These are phyloP conservation scores for Alaudala cheleensis DNA, from an alignment of 2,113 vertebrate genomes.

Conservation along the genomic window DNA sequence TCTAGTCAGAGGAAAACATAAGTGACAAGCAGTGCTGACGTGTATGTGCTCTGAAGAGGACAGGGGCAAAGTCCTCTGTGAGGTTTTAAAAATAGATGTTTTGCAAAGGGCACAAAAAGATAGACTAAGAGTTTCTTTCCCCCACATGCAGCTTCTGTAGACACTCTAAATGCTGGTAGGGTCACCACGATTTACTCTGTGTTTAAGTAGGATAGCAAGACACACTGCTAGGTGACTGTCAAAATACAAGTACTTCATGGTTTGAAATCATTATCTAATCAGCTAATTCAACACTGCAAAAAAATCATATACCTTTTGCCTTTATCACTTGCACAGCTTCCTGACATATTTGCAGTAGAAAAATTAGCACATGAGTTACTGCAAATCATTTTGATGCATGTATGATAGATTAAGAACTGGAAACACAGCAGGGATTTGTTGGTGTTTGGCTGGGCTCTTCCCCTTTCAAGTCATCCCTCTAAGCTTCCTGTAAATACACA, in stretches of 20 bases:
- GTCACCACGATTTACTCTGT: not conserved
- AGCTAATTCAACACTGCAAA: not conserved
- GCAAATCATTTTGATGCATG: not conserved
- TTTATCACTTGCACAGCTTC: not conserved
- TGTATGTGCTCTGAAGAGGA: not conserved
- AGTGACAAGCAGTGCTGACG: not conserved
- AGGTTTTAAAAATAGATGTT: slow-evolving; percentile 26
- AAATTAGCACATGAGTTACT: not conserved
- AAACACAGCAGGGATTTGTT: not conserved
- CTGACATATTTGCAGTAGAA: not conserved
- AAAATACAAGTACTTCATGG: not conserved
- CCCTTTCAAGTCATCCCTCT: not conserved
- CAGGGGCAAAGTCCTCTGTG: not conserved
- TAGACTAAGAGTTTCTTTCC: not conserved
- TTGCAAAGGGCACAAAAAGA: not conserved
- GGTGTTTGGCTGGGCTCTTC: not conserved
- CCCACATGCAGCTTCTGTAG: not conserved
- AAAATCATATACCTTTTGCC: not conserved
- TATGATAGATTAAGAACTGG: not conserved
- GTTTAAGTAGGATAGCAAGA: not conserved
- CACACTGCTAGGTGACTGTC: not conserved
- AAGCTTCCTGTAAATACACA: not conserved
- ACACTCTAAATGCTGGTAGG: not conserved
- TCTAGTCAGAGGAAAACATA: not conserved
- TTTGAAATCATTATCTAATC: not conserved